phyloP scores from a whole-genome alignment of 2,888 invertebrate genomes.

The Apodemia mormo region DNA sequence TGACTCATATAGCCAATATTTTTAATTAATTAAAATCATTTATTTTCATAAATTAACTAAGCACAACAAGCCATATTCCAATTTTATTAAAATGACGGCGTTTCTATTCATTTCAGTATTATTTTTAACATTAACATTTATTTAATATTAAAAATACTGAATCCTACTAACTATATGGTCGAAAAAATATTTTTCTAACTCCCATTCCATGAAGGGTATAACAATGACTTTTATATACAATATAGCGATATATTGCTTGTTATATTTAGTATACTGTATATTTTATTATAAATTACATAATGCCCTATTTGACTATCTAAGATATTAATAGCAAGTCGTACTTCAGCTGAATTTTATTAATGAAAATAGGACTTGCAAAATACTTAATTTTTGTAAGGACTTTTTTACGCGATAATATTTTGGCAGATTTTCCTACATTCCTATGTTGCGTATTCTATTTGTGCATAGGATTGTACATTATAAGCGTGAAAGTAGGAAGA shows the following conservation, averaged over 20 bases:
- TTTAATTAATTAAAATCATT: background rate
- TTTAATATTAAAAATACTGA: conserved; percentile 10
- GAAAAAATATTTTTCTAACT: conserved; percentile 40
- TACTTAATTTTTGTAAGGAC: background rate
- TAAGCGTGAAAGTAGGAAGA: conserved; percentile 13
- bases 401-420: conserved; percentile 11
- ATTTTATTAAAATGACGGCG: conserved; percentile 11
- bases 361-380: conserved; percentile 18
- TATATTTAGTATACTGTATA: conserved; percentile 39
- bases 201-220: conserved; percentile 53
- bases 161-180: conserved; percentile 41
- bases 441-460: conserved; percentile 16
- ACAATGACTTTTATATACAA: conserved; percentile 40
- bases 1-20: background rate
- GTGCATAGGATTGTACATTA: conserved; percentile 10
- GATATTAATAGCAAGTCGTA: conserved; percentile 34
- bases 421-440: conserved; percentile 16
- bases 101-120: conserved; percentile 24
- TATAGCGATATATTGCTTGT: conserved; percentile 68
- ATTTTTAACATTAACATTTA: conserved; percentile 24
- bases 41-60: background rate
- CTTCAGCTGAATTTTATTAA: conserved; percentile 18
- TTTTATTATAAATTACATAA: conserved; percentile 25
- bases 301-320: conserved; percentile 32
- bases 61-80: background rate